phyloP scores from a whole-genome alignment of 2,113 vertebrate genomes.

The Geococcyx californianus region DNA sequence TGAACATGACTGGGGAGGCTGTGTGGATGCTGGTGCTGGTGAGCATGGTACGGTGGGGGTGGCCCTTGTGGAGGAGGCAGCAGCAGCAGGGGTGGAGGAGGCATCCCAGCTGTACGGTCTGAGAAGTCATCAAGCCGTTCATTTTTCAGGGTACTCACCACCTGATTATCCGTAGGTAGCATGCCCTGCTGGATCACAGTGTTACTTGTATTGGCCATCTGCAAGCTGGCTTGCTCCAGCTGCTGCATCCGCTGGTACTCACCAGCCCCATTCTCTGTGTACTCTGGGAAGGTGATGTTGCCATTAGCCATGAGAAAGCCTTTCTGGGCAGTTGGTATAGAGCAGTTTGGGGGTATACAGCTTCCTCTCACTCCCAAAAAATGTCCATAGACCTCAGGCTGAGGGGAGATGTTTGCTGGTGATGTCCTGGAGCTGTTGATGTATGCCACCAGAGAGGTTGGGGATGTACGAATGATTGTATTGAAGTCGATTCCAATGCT shows the following conservation, averaged over 20 bases:
- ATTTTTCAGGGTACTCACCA: slow-evolving; percentile 47
- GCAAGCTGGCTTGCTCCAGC: slow-evolving; percentile 79
- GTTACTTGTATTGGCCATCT: slow-evolving; percentile 76
- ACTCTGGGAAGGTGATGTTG: slow-evolving; percentile 43
- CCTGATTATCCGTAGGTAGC: slow-evolving; percentile 45
- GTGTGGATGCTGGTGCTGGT: slow-evolving; percentile 72
- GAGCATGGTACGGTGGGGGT: slow-evolving; percentile 88
- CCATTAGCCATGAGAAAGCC: slow-evolving; percentile 59
- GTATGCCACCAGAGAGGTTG: slow-evolving; percentile 92
- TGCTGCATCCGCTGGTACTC: slow-evolving; percentile 81
- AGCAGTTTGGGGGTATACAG: slow-evolving; percentile 81
- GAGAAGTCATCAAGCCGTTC: slow-evolving; percentile 70
- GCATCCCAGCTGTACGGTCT: slow-evolving; percentile 14
- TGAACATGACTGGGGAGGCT: slow-evolving; percentile 58
- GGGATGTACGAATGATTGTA: slow-evolving; percentile 92
- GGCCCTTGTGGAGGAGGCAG: slow-evolving; percentile 79
- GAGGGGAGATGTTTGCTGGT: slow-evolving; percentile 81
- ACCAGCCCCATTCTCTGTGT: background rate
- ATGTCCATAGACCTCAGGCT: slow-evolving; percentile 91
- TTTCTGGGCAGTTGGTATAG: slow-evolving; percentile 64
- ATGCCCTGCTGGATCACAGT: slow-evolving; percentile 86
- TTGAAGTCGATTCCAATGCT: slow-evolving; percentile 91
- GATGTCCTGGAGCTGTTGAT: slow-evolving; percentile 88
- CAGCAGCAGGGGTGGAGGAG: slow-evolving; percentile 46
- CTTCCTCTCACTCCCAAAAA: slow-evolving; percentile 90